phyloP scores from a whole-genome alignment of 1,140 invertebrate genomes.

The Sinella curviseta region DNA sequence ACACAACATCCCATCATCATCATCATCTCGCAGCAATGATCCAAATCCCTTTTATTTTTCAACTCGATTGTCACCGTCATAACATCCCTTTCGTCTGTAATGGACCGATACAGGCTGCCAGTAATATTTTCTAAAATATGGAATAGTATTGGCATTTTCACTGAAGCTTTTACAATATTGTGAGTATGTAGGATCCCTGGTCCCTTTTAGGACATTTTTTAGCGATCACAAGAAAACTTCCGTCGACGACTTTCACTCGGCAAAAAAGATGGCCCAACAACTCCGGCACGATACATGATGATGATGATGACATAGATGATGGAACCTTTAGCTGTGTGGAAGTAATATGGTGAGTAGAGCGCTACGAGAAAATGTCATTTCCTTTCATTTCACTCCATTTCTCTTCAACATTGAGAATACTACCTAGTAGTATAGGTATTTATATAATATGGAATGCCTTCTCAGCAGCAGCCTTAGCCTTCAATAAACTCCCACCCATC shows the following conservation, averaged over 20 bases:
- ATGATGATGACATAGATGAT: background rate
- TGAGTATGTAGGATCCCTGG: no score
- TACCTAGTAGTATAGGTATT: background rate
- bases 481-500: no score
- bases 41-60: no score
- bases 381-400: constrained; percentile 16
- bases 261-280: no score
- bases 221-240: no score
- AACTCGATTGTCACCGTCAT: background rate
- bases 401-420: background rate
- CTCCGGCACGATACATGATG: background rate
- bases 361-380: constrained; percentile 22
- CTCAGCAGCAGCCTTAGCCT: background rate
- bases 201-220: no score
- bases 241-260: no score
- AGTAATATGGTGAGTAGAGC: no score
- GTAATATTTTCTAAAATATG: background rate
- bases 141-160: background rate
- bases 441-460: background rate
- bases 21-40: no score
- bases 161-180: background rate
- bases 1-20: no score
- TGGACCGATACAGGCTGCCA: background rate
- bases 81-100: background rate
- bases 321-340: background rate